Conservation (phyloP, 2,888 invertebrate species). For the Brachylomia viminalis region DNA sequence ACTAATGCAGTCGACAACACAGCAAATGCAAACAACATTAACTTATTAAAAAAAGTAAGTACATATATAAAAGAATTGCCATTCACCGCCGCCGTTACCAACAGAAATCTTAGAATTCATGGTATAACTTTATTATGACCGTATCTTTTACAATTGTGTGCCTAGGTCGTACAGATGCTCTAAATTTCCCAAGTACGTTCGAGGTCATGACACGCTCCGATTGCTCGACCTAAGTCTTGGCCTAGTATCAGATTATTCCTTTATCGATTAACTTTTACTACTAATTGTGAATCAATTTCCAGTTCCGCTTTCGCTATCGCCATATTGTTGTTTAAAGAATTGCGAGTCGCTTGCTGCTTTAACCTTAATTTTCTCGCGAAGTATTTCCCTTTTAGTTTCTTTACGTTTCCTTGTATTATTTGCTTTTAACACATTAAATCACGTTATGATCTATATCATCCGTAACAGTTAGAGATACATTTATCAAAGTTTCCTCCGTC, state of each 20-base stretch:
- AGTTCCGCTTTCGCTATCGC: slow-evolving; percentile 76
- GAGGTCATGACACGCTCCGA: slow-evolving; percentile 60
- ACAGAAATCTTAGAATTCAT: slow-evolving; percentile 20
- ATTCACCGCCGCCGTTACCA: neutral
- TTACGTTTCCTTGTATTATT: slow-evolving; percentile 1
- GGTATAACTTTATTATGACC: slow-evolving; percentile 17
- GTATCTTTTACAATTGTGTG: slow-evolving; percentile 23
- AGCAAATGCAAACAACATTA: neutral
- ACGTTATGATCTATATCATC: neutral
- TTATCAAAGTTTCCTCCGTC: neutral
- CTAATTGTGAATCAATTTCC: slow-evolving; percentile 72
- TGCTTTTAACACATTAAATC: neutral
- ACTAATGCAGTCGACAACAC: neutral
- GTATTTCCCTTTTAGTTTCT: slow-evolving; percentile 10
- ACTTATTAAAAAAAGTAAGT: neutral
- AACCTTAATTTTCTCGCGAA: slow-evolving; percentile 46
- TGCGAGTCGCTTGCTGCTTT: slow-evolving; percentile 48
- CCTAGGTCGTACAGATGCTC: slow-evolving; percentile 43
- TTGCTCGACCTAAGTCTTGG: slow-evolving; percentile 59
- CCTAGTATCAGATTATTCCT: slow-evolving; percentile 72
- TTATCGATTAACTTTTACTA: slow-evolving; percentile 76
- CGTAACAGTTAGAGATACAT: neutral
- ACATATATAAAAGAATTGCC: neutral
- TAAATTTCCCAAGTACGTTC: slow-evolving; percentile 51
- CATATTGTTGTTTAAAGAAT: slow-evolving; percentile 60